Conservation (phyloP, 1,140 invertebrate species). For the Cotesia chilonis region DNA sequence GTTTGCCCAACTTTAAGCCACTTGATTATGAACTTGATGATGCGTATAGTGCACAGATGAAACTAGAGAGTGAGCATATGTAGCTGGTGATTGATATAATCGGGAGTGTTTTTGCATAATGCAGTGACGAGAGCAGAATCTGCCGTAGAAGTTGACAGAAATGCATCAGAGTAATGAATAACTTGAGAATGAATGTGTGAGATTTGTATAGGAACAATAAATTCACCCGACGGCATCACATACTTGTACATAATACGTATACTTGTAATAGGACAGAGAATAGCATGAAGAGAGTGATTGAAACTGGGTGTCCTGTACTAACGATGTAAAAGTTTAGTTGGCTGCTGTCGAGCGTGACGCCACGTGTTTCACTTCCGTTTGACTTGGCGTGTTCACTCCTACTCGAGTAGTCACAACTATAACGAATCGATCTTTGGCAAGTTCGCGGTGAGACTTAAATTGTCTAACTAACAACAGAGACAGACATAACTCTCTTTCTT, state of each 20-base stretch:
- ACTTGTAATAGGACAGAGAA: constrained; percentile 39
- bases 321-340: constrained; percentile 59
- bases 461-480: constrained; percentile 6
- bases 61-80: too few relatives aligned
- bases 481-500: background rate
- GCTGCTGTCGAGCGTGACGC: constrained; percentile 38
- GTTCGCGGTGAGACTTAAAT: constrained; percentile 26
- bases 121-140: too few relatives aligned
- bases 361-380: constrained; percentile 39
- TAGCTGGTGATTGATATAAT: too few relatives aligned
- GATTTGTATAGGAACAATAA: constrained; percentile 4
- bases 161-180: too few relatives aligned
- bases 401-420: constrained; percentile 22
- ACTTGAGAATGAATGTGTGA: background rate
- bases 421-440: constrained; percentile 39
- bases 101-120: too few relatives aligned
- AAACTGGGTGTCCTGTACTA: constrained; percentile 49
- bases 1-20: too few relatives aligned
- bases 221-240: background rate
- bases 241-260: constrained; percentile 30
- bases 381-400: constrained; percentile 24
- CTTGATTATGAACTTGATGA: too few relatives aligned
- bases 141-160: too few relatives aligned
- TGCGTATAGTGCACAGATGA: too few relatives aligned
- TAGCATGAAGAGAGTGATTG: constrained; percentile 42